Conservation (phyloP, 35 echinoderm and acorn worm species). For the Apostichopus parvimensis region DNA sequence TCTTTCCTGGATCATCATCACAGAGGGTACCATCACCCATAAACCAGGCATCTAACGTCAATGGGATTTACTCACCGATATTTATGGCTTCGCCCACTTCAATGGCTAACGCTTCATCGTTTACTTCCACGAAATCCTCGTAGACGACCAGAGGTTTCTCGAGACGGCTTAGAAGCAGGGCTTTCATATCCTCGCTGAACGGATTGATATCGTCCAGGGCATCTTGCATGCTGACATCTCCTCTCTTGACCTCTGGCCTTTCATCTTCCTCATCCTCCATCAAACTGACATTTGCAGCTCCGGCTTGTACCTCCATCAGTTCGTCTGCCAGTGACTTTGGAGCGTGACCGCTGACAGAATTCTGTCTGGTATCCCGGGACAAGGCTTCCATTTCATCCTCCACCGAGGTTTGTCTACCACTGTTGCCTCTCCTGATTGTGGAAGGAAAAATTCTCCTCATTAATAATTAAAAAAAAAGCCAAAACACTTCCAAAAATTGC, state of each 20-base stretch:
- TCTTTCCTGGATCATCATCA: too few relatives aligned
- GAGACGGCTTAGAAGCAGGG: constrained; percentile 39
- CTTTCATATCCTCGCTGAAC: constrained; percentile 53
- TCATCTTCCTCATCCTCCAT: not conserved
- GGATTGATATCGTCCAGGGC: constrained; percentile 13
- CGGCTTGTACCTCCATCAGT: constrained; percentile 2
- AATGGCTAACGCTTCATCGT: constrained; percentile 54
- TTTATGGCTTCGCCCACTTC: constrained; percentile 47
- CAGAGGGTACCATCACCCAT: too few relatives aligned
- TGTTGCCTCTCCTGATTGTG: not conserved
- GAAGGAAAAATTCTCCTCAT: not conserved
- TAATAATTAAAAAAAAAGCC: too few relatives aligned
- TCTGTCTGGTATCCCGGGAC: not conserved
- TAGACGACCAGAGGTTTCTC: constrained; percentile 58
- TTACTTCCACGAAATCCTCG: constrained; percentile 49
- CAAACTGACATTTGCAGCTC: not conserved
- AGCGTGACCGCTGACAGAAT: not conserved
- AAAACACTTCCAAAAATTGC: too few relatives aligned
- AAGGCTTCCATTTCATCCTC: constrained; percentile 11
- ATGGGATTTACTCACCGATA: constrained; percentile 49
- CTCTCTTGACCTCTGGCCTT: not conserved
- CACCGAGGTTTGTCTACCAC: not conserved
- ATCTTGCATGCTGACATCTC: constrained; percentile 10
- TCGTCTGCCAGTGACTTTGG: constrained; percentile 22
- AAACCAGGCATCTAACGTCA: too few relatives aligned